phyloP scores from a whole-genome alignment of 37 sponge, comb jelly and placozoan species.

The Dysidea cf. avara region DNA sequence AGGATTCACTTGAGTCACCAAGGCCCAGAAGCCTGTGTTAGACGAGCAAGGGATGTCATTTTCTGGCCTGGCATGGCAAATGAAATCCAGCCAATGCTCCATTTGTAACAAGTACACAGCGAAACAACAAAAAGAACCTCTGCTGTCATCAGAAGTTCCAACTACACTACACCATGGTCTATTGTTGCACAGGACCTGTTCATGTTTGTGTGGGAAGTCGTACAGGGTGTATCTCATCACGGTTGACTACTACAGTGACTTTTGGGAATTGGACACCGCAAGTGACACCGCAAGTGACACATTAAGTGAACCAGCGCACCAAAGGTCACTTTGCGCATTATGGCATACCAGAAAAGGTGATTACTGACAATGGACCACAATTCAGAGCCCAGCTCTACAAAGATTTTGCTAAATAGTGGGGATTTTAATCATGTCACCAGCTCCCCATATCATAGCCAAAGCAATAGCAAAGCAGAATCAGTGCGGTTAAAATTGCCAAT shows the following conservation, averaged over 20 bases:
- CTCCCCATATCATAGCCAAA: slow-evolving; percentile 28
- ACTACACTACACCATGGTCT: slow-evolving; percentile 21
- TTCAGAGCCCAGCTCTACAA: slow-evolving; percentile 6
- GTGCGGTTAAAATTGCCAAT: slow-evolving; percentile 28
- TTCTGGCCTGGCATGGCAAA: too few relatives aligned
- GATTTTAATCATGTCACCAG: slow-evolving; percentile 20
- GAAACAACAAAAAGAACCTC: too few relatives aligned
- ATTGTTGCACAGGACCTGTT: slow-evolving; percentile 27
- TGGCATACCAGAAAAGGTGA: slow-evolving; percentile 31
- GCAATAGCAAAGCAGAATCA: slow-evolving; percentile 39
- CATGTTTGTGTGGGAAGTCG: slow-evolving; percentile 1
- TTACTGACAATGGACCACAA: slow-evolving; percentile 50
- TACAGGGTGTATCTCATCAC: slow-evolving; percentile 30
- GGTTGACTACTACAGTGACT: slow-evolving; percentile 36
- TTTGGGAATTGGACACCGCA: neutral
- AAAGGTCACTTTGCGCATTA: slow-evolving; percentile 30
- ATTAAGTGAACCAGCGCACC: neutral
- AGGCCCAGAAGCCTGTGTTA: too few relatives aligned
- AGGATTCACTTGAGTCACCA: too few relatives aligned
- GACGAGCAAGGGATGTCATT: too few relatives aligned
- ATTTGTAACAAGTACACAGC: neutral
- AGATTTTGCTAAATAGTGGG: slow-evolving; percentile 26
- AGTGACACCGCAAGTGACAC: slow-evolving; percentile 12
- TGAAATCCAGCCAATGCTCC: slow-evolving; percentile 2
- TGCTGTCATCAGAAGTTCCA: slow-evolving; percentile 7